Conservation (phyloP, 2,888 invertebrate species). For the Colletes collaris region DNA sequence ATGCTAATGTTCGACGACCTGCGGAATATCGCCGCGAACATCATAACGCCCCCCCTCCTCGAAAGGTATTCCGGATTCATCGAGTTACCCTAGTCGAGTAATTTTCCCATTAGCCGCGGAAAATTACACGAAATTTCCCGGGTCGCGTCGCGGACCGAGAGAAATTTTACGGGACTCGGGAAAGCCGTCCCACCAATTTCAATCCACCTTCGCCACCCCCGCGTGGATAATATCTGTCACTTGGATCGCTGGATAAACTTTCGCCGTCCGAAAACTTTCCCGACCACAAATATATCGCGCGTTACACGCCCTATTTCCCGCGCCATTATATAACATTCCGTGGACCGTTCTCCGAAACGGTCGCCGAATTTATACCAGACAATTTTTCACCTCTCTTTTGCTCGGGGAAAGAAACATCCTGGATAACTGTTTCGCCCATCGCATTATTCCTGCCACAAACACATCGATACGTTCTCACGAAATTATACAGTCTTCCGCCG, state of each 20-base stretch:
- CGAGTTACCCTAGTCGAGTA: conserved; percentile 38
- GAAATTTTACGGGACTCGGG: conserved; percentile 38
- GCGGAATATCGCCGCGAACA: conserved; percentile 20
- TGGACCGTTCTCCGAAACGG: neutral
- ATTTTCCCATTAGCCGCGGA: conserved; percentile 45
- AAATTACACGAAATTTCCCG: conserved; percentile 48
- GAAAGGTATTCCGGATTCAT: conserved; percentile 22
- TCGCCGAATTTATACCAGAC: neutral
- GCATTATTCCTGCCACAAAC: too few relatives aligned
- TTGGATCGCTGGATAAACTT: conserved; percentile 29
- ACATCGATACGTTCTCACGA: too few relatives aligned
- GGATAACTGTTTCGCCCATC: too few relatives aligned
- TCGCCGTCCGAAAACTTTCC: conserved; percentile 26
- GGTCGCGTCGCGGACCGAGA: neutral
- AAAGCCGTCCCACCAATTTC: conserved; percentile 42
- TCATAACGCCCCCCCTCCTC: neutral
- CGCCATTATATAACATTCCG: neutral
- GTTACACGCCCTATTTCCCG: conserved; percentile 16
- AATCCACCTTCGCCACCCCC: conserved; percentile 34
- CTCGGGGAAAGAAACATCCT: too few relatives aligned
- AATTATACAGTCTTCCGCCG: too few relatives aligned
- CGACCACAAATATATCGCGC: conserved; percentile 8
- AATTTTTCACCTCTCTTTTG: neutral
- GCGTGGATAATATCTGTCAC: conserved; percentile 48
- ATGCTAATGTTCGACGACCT: conserved; percentile 18